These are phyloP conservation scores for Lucinisca nassula DNA, from an alignment of 2,888 invertebrate genomes.

Conservation along the genomic window DNA sequence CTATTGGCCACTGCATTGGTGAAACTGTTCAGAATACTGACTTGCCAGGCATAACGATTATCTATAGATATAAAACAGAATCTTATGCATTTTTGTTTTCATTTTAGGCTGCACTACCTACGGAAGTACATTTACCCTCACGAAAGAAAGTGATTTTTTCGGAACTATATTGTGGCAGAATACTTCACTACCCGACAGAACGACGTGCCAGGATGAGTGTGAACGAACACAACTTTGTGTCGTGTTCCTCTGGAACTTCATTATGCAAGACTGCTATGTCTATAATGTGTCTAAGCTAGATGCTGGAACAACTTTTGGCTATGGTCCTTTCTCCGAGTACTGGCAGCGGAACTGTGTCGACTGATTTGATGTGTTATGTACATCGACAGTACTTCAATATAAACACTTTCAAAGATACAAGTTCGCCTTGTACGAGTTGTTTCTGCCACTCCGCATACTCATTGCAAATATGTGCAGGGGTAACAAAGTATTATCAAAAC, in stretches of 20 bases:
- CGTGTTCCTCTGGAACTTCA: background rate
- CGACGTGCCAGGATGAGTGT: background rate
- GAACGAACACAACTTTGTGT: background rate
- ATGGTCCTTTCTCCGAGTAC: background rate
- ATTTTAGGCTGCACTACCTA: background rate
- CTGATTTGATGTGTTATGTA: background rate
- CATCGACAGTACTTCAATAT: too few species aligned
- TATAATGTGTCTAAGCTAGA: background rate
- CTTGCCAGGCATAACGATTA: background rate
- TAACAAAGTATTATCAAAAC: too few species aligned
- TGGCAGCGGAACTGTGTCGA: background rate
- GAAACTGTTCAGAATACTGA: background rate
- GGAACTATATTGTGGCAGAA: background rate
- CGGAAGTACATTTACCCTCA: background rate
- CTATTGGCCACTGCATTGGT: background rate
- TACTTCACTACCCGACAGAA: background rate
- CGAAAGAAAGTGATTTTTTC: background rate
- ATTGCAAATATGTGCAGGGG: too few species aligned
- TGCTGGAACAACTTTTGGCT: background rate
- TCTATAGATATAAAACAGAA: background rate
- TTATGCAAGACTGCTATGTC: background rate
- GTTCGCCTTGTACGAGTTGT: too few species aligned
- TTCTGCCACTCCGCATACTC: too few species aligned
- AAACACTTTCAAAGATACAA: too few species aligned
- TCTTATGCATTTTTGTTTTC: background rate